Base-by-base conservation (phyloP, 1,140 invertebrate genomes). In the Drosophila obscura region DNA sequence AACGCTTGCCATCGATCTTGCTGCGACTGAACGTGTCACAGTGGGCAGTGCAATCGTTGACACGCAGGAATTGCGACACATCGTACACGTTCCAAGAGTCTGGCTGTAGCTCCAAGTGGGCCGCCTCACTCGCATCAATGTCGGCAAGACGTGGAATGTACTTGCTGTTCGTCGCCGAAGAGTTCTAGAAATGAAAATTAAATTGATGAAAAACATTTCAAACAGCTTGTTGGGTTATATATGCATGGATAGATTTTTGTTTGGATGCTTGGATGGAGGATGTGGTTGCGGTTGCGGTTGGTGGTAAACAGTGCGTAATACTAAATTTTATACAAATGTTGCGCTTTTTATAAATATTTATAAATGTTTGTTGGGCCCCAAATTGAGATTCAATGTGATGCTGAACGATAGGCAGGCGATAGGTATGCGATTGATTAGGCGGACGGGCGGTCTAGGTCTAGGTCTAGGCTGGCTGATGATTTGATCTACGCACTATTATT, bases 1-100 rank as follows among this genome's bases (percentile, higher is more conserved):
- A 93, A 82, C 94, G 94, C 58, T 95, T 94, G 0, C 97, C 97
- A 87, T 96, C 96, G 67, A 98, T 95, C 91, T 96, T 95, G 53
- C 90, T 90, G 1, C 87, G 76, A 73, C 93, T 95, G 91, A 99
- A 98, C 66, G 95, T 95, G 84, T 96, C 95, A 91, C 96, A 96
- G 91, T 98, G 97, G 0, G 96, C 95, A 55, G 95, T 96, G 92
- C 97, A 98, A 87, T 98, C 97, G 91, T 98, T 98, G 13, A 96
- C 95, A 55, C 95, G 94, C 19, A 99, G 93, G 92, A 98, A 98
- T 90, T 97, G 95, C 11, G 95, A 96, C 1, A 98, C 97, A 90
- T 98, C 97, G 48, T 94, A 94, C 0, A 96, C 94, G 57, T 94
- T 96, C 97, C 97, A 98, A 45, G 94, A 93, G 31, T 93, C 92